These are phyloP conservation scores for Agapornis roseicollis DNA, from an alignment of 2,113 vertebrate species.

Conservation along the genomic window DNA sequence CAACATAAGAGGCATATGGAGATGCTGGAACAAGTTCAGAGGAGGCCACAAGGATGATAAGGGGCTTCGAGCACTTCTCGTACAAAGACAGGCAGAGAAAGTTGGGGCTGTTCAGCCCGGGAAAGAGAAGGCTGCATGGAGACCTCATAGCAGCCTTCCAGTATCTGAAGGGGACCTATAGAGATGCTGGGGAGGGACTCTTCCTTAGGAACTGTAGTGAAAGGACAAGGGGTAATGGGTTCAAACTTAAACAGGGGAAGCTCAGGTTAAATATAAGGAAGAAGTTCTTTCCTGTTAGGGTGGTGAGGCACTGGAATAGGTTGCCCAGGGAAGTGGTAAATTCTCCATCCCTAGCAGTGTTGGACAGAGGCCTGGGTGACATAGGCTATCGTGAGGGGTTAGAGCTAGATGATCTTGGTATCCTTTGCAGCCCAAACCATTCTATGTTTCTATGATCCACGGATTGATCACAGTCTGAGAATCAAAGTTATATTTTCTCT, in stretches of 20 bases:
- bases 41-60: background rate
- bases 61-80: background rate
- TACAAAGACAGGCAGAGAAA: background rate
- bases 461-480: background rate
- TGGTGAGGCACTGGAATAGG: background rate
- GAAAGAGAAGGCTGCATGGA: background rate
- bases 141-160: background rate
- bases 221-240: background rate
- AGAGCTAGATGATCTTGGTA: background rate
- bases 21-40: background rate
- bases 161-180: background rate
- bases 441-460: background rate
- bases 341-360: background rate
- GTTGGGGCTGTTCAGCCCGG: background rate
- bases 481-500: background rate
- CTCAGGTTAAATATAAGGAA: background rate
- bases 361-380: background rate
- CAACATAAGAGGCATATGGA: background rate
- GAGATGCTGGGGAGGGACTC: background rate
- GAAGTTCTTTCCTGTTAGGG: background rate
- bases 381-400: background rate
- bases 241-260: background rate
- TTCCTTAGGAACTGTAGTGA: background rate
- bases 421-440: background rate
- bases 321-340: background rate